Evolutionary conservation across 2,888 invertebrate genomes (phyloP).

Genomic region (Drosophila birchii): DNA sequence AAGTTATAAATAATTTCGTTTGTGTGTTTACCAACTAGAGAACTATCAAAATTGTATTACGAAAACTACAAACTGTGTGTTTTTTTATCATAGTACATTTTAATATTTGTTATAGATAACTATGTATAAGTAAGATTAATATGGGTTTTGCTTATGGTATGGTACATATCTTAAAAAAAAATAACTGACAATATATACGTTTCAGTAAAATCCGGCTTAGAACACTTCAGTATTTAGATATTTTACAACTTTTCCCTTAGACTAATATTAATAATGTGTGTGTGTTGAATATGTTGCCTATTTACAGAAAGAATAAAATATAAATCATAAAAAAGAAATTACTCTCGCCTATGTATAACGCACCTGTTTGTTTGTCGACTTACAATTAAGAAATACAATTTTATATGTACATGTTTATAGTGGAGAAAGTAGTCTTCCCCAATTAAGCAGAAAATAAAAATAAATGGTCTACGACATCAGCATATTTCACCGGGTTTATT

Average conservation of each 20-base stretch:
- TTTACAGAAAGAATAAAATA: slow-evolving; percentile 42
- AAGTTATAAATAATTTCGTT: slow-evolving; percentile 67
- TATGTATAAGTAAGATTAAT: slow-evolving; percentile 16
- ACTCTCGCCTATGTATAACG: slow-evolving; percentile 2
- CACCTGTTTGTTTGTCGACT: slow-evolving; percentile 15
- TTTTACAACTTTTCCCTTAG: slow-evolving; percentile 43
- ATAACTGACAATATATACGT: slow-evolving; percentile 45
- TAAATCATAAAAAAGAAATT: slow-evolving; percentile 7
- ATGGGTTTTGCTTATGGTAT: slow-evolving; percentile 18
- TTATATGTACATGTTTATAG: slow-evolving; percentile 22
- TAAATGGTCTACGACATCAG: neutral
- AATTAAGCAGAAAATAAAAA: neutral
- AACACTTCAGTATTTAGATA: slow-evolving; percentile 44
- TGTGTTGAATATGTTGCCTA: slow-evolving; percentile 17
- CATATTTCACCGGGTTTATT: slow-evolving; percentile 37
- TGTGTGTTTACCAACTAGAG: slow-evolving; percentile 32
- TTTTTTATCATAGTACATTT: slow-evolving; percentile 8
- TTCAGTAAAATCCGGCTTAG: slow-evolving; percentile 65
- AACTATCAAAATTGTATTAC: slow-evolving; percentile 45
- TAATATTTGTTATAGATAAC: slow-evolving; percentile 13
- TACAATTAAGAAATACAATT: slow-evolving; percentile 15
- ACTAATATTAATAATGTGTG: slow-evolving; percentile 6
- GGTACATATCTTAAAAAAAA: slow-evolving; percentile 48
- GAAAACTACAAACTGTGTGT: slow-evolving; percentile 31
- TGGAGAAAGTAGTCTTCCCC: slow-evolving; percentile 1